These are phyloP conservation scores for Calliphora vomitoria DNA, from an alignment of 2,888 invertebrate genomes.

Conservation along the genomic window DNA sequence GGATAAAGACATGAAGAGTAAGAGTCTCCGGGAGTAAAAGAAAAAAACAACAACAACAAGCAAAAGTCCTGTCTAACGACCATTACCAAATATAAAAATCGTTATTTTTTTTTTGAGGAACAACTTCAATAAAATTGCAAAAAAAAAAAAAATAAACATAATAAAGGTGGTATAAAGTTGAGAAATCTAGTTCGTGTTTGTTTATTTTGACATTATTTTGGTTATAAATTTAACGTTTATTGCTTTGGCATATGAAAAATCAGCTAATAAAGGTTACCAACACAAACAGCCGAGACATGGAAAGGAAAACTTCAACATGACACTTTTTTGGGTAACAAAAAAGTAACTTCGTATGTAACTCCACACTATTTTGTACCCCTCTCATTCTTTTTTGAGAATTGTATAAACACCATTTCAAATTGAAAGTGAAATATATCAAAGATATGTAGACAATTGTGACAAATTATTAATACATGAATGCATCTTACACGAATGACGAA, in stretches of 20 bases:
- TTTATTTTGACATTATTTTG: slow-evolving; percentile 71
- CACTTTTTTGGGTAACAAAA: slow-evolving; percentile 20
- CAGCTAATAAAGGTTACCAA: slow-evolving; percentile 73
- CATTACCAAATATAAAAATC: slow-evolving; percentile 54
- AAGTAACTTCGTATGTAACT: neutral
- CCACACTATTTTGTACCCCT: neutral
- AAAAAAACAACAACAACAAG: slow-evolving; percentile 16
- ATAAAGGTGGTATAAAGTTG: slow-evolving; percentile 41
- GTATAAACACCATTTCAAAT: neutral
- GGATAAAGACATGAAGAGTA: slow-evolving; percentile 12
- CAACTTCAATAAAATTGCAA: slow-evolving; percentile 66
- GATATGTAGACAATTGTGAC: too few relatives aligned
- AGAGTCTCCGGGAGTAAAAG: neutral
- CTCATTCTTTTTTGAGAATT: neutral
- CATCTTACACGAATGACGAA: too few relatives aligned
- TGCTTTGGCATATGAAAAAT: slow-evolving; percentile 74
- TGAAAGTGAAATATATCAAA: too few relatives aligned
- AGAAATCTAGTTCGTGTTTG: slow-evolving; percentile 74
- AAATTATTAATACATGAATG: too few relatives aligned
- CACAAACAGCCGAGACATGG: slow-evolving; percentile 37
- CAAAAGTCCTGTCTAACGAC: slow-evolving; percentile 63
- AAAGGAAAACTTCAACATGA: slow-evolving; percentile 52
- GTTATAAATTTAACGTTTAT: slow-evolving; percentile 74
- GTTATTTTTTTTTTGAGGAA: slow-evolving; percentile 22
- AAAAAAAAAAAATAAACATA: slow-evolving; percentile 12